Conservation (phyloP, 2,113 vertebrate genomes). For the Melanerpes formicivorus region DNA sequence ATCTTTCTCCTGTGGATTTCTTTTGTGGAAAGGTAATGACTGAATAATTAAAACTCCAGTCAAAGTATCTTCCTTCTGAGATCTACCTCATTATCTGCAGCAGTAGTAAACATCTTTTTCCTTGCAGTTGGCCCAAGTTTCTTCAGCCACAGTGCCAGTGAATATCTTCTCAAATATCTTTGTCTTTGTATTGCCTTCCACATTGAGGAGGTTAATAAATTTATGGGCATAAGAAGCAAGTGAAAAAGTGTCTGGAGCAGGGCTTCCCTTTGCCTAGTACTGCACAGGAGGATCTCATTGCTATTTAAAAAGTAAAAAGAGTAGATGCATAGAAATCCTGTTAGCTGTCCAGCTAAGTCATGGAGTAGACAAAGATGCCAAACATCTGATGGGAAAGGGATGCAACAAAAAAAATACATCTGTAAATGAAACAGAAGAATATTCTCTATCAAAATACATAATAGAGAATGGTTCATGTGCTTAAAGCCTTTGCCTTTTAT, state of each 20-base stretch:
- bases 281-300: background rate
- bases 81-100: background rate
- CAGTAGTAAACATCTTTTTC: background rate
- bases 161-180: background rate
- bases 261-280: background rate
- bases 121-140: background rate
- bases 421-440: background rate
- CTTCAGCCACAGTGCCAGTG: background rate
- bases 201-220: background rate
- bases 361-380: background rate
- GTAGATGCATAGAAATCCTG: background rate
- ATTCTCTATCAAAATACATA: background rate
- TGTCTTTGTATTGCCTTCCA: background rate
- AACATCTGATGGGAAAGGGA: background rate
- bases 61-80: background rate
- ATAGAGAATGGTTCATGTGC: background rate
- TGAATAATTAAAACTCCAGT: conserved; percentile 14
- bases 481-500: background rate
- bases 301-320: background rate
- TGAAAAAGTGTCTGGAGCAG: background rate
- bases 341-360: background rate
- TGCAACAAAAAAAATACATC: background rate
- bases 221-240: background rate
- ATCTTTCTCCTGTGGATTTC: background rate
- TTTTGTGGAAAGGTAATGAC: background rate